phyloP scores from a whole-genome alignment of 2,888 invertebrate species.

The Phania funesta region DNA sequence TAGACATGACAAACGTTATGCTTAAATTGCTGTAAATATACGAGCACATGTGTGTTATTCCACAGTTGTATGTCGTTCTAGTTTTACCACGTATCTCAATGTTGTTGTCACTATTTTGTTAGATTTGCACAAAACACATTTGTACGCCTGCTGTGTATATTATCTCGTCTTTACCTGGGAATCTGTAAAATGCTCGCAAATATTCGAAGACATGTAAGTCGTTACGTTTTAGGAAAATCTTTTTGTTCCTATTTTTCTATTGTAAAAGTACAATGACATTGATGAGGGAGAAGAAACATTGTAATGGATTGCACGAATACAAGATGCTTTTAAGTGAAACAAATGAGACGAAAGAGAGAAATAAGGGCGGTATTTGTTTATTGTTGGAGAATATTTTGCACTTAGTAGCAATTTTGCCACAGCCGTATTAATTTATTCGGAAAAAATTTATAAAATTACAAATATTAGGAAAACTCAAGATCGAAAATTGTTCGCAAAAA shows the following conservation, averaged over 20 bases:
- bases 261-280: slow-evolving; percentile 38
- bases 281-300: slow-evolving; percentile 15
- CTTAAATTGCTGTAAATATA: slow-evolving; percentile 8
- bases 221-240: slow-evolving; percentile 11
- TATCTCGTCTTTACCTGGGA: slow-evolving; percentile 4
- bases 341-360: not conserved
- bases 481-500: no score
- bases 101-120: not conserved
- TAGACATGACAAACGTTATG: slow-evolving; percentile 1
- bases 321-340: not conserved
- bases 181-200: slow-evolving; percentile 10
- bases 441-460: no score
- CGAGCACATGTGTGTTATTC: not conserved
- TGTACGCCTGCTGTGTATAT: slow-evolving; percentile 1
- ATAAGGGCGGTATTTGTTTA: not conserved
- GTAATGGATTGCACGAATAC: not conserved
- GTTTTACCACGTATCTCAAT: not conserved
- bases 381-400: not conserved
- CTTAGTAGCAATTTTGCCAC: not conserved
- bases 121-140: slow-evolving; percentile 1
- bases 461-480: no score
- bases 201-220: not conserved
- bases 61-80: no score
- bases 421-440: no score
- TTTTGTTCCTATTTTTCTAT: slow-evolving; percentile 38